phyloP scores from a whole-genome alignment of 2,797 vertebrate genomes.

The Myotis pilosus region DNA sequence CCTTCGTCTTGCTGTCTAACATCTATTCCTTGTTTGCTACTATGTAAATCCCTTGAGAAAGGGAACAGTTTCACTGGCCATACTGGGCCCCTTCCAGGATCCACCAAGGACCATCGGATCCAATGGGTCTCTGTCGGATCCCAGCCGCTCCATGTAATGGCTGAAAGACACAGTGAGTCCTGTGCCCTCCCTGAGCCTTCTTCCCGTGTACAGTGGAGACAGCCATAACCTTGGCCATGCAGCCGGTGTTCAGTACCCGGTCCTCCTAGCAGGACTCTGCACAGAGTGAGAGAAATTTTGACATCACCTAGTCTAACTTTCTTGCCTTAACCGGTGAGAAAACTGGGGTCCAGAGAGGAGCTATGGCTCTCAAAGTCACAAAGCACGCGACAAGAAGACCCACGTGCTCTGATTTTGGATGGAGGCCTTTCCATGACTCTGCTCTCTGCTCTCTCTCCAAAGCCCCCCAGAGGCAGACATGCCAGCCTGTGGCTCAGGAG shows the following conservation, averaged over 20 bases:
- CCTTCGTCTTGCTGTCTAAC: not conserved
- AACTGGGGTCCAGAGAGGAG: not conserved
- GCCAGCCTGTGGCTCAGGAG: not conserved
- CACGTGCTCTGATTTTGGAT: not conserved
- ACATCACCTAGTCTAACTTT: not conserved
- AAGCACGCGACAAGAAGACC: not conserved
- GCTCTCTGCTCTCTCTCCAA: not conserved
- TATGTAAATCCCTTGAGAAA: not conserved
- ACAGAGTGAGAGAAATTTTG: not conserved
- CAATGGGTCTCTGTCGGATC: not conserved
- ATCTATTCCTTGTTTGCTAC: not conserved
- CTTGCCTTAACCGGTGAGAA: not conserved
- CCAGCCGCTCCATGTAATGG: no score
- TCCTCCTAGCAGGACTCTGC: not conserved
- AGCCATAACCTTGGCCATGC: not conserved
- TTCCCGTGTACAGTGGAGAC: not conserved
- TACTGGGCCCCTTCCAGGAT: not conserved
- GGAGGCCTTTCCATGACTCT: not conserved
- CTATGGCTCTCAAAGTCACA: not conserved
- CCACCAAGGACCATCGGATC: not conserved
- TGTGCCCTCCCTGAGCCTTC: not conserved
- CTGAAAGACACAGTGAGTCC: no score
- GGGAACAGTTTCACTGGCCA: not conserved
- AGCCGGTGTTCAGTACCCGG: rapidly evolving
- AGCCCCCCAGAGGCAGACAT: not conserved